Conservation (phyloP, 2,888 invertebrate species). For the Patella depressa region DNA sequence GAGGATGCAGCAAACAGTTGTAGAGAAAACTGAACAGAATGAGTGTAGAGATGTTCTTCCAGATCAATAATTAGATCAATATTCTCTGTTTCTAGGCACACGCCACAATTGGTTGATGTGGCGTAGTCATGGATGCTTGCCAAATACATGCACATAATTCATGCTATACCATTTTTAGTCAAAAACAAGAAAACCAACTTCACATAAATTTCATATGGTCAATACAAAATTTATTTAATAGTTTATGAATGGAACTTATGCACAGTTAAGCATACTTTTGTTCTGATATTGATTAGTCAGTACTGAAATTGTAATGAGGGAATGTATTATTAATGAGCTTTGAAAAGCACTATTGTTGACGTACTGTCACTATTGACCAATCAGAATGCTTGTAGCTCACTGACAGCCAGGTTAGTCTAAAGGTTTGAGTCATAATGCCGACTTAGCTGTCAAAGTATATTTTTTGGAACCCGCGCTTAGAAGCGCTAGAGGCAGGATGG, state of each 20-base stretch:
- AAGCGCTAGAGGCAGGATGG: conserved; percentile 38
- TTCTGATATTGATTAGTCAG: background rate
- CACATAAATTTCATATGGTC: too few species aligned
- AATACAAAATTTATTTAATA: background rate
- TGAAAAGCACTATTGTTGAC: background rate
- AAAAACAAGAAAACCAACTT: too few species aligned
- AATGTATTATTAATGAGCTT: conserved; percentile 8
- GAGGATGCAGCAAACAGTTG: conserved; percentile 4
- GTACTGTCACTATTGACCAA: conserved; percentile 9
- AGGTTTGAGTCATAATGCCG: conserved; percentile 37
- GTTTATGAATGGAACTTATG: background rate
- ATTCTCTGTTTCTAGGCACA: background rate
- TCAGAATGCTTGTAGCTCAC: conserved; percentile 7
- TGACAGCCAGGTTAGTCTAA: conserved; percentile 20
- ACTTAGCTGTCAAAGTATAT: conserved; percentile 29
- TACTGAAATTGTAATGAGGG: conserved; percentile 9
- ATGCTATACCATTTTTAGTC: too few species aligned
- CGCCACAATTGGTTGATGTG: background rate
- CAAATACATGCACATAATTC: too few species aligned
- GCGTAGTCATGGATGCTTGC: too few species aligned
- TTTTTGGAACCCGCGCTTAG: conserved; percentile 27
- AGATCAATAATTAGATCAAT: conserved; percentile 11
- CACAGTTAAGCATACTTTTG: background rate
- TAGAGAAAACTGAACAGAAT: too few species aligned
- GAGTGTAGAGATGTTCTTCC: too few species aligned